Conservation (phyloP, 37 sponge, comb jelly and placozoan species). For the Eunapius fragilis region DNA sequence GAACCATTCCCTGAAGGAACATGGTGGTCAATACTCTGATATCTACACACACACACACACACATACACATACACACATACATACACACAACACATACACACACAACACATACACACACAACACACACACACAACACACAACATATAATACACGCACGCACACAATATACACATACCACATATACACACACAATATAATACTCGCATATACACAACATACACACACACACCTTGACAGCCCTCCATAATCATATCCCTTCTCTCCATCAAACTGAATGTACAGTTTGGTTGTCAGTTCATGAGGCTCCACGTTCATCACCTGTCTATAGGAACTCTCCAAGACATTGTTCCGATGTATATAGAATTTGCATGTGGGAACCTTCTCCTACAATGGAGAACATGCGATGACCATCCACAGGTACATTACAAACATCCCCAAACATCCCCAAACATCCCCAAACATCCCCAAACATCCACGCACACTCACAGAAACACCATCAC, state of each 20-base stretch:
- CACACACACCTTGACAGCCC: constrained; percentile 83
- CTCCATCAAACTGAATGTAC: constrained; percentile 86
- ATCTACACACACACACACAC: not conserved
- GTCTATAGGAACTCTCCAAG: constrained; percentile 84
- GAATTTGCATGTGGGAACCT: not conserved
- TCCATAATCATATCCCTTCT: constrained; percentile 96
- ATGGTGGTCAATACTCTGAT: too few relatives aligned
- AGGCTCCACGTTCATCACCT: constrained; percentile 69
- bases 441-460: too few relatives aligned
- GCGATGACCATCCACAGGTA: not conserved
- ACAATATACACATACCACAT: not conserved
- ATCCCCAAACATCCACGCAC: too few relatives aligned
- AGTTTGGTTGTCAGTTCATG: constrained; percentile 66
- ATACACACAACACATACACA: not conserved
- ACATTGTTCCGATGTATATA: constrained; percentile 48
- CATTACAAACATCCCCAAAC: too few relatives aligned
- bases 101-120: constrained; percentile 35
- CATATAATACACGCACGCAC: not conserved
- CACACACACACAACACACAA: not conserved
- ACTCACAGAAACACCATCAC: too few relatives aligned
- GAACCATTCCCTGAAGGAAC: constrained; percentile 92
- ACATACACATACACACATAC: not conserved
- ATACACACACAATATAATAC: not conserved
- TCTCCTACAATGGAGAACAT: not conserved
- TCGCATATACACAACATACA: too few relatives aligned